A percentile compares a stretch with the other conserved stretches of the same genome.
Conservation (phyloP, 2,113 vertebrate genomes). For the Apaloderma vittatum region DNA sequence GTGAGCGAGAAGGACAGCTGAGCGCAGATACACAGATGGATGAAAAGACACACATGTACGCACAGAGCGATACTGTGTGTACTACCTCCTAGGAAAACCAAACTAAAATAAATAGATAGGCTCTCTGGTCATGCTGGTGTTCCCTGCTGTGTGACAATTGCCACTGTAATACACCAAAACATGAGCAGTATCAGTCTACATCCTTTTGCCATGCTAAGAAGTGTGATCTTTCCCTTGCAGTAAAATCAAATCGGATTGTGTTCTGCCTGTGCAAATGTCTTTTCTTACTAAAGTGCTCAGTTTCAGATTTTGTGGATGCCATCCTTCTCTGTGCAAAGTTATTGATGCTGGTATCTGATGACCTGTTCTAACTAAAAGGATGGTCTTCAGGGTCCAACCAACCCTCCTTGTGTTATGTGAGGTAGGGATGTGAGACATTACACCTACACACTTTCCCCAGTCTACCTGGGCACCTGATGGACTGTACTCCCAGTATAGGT, state of each 20-base stretch:
- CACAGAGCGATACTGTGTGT: neutral
- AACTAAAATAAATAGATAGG: neutral
- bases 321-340: neutral
- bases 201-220: neutral
- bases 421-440: neutral
- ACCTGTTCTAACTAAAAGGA: neutral
- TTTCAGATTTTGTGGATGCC: neutral
- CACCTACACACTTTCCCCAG: neutral
- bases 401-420: neutral
- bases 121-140: neutral
- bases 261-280: neutral
- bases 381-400: neutral
- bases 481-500: neutral
- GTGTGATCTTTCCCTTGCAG: neutral
- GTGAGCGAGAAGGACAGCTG: constrained; percentile 3
- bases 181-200: neutral
- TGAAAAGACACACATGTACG: neutral
- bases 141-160: neutral
- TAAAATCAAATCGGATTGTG: neutral
- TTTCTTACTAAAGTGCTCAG: neutral
- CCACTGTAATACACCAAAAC: neutral
- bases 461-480: neutral
- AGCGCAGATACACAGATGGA: neutral
- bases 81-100: neutral
- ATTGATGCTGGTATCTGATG: accelerated